Evolutionary conservation across 1,140 invertebrate species (phyloP), one percentile per base, ranked within the genome.

Genomic region (Apis florea): DNA sequence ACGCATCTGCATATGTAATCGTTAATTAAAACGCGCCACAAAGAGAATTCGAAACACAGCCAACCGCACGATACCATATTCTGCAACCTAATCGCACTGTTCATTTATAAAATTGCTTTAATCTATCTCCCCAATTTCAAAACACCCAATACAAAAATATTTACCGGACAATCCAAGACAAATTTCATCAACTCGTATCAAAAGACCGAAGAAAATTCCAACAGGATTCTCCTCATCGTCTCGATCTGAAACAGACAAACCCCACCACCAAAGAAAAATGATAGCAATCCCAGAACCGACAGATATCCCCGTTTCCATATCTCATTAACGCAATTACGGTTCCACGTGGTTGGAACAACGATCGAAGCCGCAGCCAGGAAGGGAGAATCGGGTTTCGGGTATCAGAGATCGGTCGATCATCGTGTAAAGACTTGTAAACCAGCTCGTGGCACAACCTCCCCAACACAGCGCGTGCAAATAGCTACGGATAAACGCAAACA

Each of bases 401-500:
- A 71, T 83, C 81, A 69, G 40, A 71, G 75, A 78, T 70, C 51
- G 49, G 49, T 47, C 19, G 68, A 79, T 83, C 67, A 54, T 56
- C 82, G 82, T 83, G 82, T 81, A 83, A 83, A 83, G 78, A 75
- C 82, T 69, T 83, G 82, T 83, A 83, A 83, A 83, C 68, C 69
- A 63, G 53, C 31, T 6, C 53, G 47, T 83, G 67, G n/a, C 66
- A 56, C 63, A 24, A 63, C 49, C 71, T 67, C n/a, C 9, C 53
- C 5, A n/a, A 6, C 17, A 40, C 19, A 9, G 24, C 26, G 64
- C 21, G 79, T 53, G 51, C 53, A 66, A 59, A 21, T 51, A 61
- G 53, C 61, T 40, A 8, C 59, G 47, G 76, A 75, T 75, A 83
- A 71, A 79, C 81, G 66, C 73, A 53, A 51, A 72, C 72, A 21